These are phyloP conservation scores for Scrobipalpa costella DNA, from an alignment of 2,888 invertebrate genomes.

Conservation along the genomic window DNA sequence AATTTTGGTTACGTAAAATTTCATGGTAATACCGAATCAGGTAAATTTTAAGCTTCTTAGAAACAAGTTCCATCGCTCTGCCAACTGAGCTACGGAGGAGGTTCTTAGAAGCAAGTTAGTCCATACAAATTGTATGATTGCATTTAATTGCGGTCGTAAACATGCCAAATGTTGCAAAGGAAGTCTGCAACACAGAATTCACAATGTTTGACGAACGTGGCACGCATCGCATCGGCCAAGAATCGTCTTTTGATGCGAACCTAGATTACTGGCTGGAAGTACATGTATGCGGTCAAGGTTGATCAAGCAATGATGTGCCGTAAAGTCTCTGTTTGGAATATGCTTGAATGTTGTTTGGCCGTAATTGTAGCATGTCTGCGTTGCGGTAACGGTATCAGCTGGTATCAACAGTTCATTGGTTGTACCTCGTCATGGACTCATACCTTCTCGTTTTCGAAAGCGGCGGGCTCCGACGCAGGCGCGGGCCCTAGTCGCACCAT, in stretches of 20 bases:
- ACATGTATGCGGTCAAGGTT: conserved; percentile 12
- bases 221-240: not conserved
- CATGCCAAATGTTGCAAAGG: conserved; percentile 2
- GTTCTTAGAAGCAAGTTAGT: not conserved
- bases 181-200: not conserved
- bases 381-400: conserved; percentile 48
- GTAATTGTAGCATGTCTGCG: conserved; percentile 37
- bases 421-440: conserved; percentile 39
- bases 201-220: conserved; percentile 1
- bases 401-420: not conserved
- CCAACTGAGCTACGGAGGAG: no score
- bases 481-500: conserved; percentile 70
- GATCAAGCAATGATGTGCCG: conserved; percentile 15
- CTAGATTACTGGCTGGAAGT: not conserved
- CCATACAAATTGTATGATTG: not conserved
- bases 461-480: conserved; percentile 45
- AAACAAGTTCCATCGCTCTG: no score
- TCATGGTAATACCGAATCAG: not conserved
- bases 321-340: conserved; percentile 11
- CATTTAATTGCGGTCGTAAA: not conserved
- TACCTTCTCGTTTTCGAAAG: conserved; percentile 71
- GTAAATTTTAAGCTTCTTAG: no score
- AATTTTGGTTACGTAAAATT: not conserved
- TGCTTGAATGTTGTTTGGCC: not conserved
- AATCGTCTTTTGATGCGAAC: conserved; percentile 11